phyloP scores from a whole-genome alignment of 2,797 vertebrate genomes.

The Diglossa cyanea region DNA sequence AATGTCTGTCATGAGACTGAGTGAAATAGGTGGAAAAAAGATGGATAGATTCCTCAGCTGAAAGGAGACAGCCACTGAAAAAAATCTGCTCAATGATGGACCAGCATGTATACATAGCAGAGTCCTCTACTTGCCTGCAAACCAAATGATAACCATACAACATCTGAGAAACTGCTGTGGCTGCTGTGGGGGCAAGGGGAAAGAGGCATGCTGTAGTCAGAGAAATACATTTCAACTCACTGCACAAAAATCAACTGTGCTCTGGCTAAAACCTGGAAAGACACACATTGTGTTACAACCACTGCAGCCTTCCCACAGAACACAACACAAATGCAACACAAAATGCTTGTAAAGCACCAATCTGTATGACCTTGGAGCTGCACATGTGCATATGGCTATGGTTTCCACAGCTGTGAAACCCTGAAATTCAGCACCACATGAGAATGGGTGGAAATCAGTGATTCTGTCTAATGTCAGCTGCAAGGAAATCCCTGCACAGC shows the following conservation, averaged over 20 bases:
- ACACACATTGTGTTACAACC: not conserved
- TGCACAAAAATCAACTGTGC: not conserved
- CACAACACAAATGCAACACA: not conserved
- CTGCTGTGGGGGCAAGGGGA: not conserved
- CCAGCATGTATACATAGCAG: not conserved
- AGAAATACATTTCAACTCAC: not conserved
- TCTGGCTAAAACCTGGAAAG: not conserved
- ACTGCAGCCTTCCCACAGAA: not conserved
- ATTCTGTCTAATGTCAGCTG: not conserved
- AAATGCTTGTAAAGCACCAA: not conserved
- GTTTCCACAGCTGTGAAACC: not conserved
- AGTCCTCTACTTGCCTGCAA: not conserved
- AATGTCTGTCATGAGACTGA: not conserved
- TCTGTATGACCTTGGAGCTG: not conserved
- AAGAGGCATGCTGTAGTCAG: not conserved
- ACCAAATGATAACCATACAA: not conserved
- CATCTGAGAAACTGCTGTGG: not conserved
- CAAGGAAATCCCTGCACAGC: not conserved
- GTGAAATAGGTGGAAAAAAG: not conserved
- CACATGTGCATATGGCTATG: fast-evolving
- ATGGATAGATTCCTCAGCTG: not conserved
- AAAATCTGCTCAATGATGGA: not conserved
- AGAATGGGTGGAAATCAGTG: not conserved
- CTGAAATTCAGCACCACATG: not conserved
- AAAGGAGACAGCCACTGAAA: not conserved